Conservation (phyloP, 2,797 vertebrate genomes). For the Periparus ater region DNA sequence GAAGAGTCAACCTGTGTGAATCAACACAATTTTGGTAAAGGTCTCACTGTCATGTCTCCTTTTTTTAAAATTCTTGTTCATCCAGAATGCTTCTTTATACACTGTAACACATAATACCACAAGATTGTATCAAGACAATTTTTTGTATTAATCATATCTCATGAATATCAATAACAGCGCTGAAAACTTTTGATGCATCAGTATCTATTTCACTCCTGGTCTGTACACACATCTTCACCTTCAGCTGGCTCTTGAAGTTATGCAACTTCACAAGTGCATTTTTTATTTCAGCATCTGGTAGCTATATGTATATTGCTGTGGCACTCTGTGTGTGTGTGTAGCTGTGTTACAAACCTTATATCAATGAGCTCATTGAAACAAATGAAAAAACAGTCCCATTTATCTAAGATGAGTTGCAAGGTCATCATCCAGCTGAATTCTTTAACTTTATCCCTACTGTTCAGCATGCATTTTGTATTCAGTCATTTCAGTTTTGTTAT, state of each 20-base stretch:
- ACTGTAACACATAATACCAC: not conserved
- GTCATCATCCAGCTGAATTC: not conserved
- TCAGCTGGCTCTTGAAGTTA: not conserved
- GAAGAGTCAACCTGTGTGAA: not conserved
- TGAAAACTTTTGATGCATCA: not conserved
- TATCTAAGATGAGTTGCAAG: not conserved
- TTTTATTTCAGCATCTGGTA: conserved; percentile 7
- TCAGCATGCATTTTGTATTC: not conserved
- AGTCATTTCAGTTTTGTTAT: not conserved
- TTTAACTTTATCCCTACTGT: not conserved
- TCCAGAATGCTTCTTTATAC: not conserved
- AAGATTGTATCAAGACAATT: not conserved
- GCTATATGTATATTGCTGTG: not conserved
- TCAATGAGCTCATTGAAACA: not conserved
- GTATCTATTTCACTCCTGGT: not conserved
- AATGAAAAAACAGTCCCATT: not conserved
- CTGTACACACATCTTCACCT: not conserved
- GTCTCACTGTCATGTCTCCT: not conserved
- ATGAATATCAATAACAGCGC: not conserved
- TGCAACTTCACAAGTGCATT: not conserved
- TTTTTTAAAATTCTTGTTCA: not conserved
- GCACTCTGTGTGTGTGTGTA: not conserved
- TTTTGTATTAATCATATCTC: not conserved
- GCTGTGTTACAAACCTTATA: not conserved
- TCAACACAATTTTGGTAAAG: not conserved